Conservation (phyloP, 2,888 invertebrate species). For the Venusia cambrica region DNA sequence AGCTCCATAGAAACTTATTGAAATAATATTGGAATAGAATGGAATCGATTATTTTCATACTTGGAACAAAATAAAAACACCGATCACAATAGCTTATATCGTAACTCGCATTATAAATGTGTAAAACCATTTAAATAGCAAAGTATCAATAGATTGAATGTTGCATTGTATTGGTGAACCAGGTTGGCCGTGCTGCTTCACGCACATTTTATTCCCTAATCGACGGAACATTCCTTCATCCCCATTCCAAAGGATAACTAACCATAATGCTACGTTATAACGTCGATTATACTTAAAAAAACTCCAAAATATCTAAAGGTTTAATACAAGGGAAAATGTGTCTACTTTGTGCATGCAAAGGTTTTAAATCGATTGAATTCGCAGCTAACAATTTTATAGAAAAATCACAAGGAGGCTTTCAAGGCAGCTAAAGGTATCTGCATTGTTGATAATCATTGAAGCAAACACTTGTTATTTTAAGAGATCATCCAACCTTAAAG, state of each 20-base stretch:
- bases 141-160: constrained; percentile 74
- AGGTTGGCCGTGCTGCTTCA: constrained; percentile 77
- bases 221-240: constrained; percentile 35
- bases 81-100: constrained; percentile 64
- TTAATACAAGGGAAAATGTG: constrained; percentile 22
- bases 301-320: not conserved
- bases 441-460: constrained; percentile 81
- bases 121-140: constrained; percentile 80
- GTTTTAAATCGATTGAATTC: constrained; percentile 16
- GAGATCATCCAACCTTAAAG: constrained; percentile 80
- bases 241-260: constrained; percentile 26
- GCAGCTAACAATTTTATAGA: constrained; percentile 33
- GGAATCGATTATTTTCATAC: constrained; percentile 76
- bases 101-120: constrained; percentile 78
- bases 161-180: constrained; percentile 78
- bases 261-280: constrained; percentile 17
- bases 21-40: constrained; percentile 73
- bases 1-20: constrained; percentile 25
- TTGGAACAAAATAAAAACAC: constrained; percentile 66
- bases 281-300: constrained; percentile 22
- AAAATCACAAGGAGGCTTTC: constrained; percentile 59
- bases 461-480: constrained; percentile 82
- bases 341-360: constrained; percentile 13
- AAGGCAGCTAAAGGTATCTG: constrained; percentile 76
- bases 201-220: constrained; percentile 71